phyloP scores from a whole-genome alignment of 2,113 vertebrate species.

The Oryzias javanicus region DNA sequence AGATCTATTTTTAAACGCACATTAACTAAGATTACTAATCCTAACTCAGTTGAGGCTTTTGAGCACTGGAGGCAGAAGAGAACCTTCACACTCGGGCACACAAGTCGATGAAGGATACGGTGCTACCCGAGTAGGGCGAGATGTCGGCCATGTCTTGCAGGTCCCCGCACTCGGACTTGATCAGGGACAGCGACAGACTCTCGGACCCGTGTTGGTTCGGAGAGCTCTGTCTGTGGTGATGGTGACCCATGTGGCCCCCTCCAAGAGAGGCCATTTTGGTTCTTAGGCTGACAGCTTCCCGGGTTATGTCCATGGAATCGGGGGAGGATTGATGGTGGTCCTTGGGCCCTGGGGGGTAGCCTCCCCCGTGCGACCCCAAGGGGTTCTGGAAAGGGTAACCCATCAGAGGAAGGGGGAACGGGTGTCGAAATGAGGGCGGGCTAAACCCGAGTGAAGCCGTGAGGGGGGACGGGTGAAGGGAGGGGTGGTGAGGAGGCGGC shows the following conservation, averaged over 20 bases:
- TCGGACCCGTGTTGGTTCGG: conserved; percentile 89
- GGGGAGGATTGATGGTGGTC: conserved; percentile 87
- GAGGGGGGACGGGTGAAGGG: conserved; percentile 91
- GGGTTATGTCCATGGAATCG: conserved; percentile 91
- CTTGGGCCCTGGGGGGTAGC: conserved; percentile 80
- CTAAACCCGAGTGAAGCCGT: conserved; percentile 89
- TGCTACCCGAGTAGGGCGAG: conserved; percentile 96
- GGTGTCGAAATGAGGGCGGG: conserved; percentile 94
- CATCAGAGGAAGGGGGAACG: conserved; percentile 94
- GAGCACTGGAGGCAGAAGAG: neutral
- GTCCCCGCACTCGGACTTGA: conserved; percentile 98
- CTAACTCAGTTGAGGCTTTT: neutral
- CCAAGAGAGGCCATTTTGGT: conserved; percentile 91
- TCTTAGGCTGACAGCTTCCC: conserved; percentile 93
- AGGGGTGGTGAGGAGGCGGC: conserved; percentile 89
- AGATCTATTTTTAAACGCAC: too few species aligned
- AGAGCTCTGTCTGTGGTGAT: conserved; percentile 92
- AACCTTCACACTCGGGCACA: neutral
- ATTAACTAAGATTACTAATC: too few species aligned
- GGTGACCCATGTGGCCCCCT: conserved; percentile 77
- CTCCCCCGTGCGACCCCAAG: conserved; percentile 81
- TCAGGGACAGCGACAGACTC: conserved; percentile 93
- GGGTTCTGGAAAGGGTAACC: conserved; percentile 96
- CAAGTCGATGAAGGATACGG: conserved; percentile 88
- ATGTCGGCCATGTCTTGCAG: conserved; percentile 98